Evolutionary conservation across 1,140 invertebrate species (phyloP).

Genomic region (Drosophila equinoxialis): DNA sequence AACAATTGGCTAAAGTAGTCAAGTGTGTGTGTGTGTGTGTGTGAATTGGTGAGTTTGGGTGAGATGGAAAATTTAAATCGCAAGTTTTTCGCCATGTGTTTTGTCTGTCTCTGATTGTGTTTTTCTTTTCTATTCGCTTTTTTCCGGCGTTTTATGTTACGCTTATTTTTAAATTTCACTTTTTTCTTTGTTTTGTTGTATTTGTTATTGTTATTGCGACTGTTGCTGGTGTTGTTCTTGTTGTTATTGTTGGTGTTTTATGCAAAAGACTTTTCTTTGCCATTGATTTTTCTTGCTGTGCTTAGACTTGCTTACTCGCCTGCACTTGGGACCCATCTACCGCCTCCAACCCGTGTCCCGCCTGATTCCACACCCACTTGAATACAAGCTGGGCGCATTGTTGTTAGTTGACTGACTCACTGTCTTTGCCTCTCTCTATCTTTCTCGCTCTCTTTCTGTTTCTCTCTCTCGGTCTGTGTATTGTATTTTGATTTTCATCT

Average conservation of each 20-base stretch:
- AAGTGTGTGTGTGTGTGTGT: not conserved
- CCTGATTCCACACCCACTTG: constrained; percentile 29
- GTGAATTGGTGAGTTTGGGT: too few species aligned
- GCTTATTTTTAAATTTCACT: constrained; percentile 80
- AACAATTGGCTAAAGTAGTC: constrained; percentile 1
- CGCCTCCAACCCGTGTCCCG: not conserved
- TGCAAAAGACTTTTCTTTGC: constrained; percentile 46
- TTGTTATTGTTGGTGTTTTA: constrained; percentile 24
- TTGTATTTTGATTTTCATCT: constrained; percentile 38
- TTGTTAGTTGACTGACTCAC: constrained; percentile 7
- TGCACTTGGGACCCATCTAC: constrained; percentile 27
- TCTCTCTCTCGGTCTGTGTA: constrained; percentile 20
- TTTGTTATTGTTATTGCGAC: constrained; percentile 17
- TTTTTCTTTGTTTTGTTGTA: constrained; percentile 39
- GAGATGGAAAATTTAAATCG: too few species aligned
- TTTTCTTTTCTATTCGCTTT: constrained; percentile 19
- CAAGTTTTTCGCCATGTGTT: not conserved
- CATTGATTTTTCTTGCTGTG: constrained; percentile 73
- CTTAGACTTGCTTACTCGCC: constrained; percentile 75
- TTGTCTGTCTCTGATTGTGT: not conserved
- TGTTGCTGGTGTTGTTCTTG: too few species aligned
- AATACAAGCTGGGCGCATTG: constrained; percentile 24
- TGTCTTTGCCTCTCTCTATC: not conserved
- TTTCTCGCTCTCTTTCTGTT: too few species aligned
- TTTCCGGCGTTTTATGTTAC: constrained; percentile 77